A percentile compares a stretch with the other conserved stretches of the same genome.
Evolutionary conservation across 2,888 invertebrate species (phyloP).

Genomic region (Rhagium mordax): DNA sequence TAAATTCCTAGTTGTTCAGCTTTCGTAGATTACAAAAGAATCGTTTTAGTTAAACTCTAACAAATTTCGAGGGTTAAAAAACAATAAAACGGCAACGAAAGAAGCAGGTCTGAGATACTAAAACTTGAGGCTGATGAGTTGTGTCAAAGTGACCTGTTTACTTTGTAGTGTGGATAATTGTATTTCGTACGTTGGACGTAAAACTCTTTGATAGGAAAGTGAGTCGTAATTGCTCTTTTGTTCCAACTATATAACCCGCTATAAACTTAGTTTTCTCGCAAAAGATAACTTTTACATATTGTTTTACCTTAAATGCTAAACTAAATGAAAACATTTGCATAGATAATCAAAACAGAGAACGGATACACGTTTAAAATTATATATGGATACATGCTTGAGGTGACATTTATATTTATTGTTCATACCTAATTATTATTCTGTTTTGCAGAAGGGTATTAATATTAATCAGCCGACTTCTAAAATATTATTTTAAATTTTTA

Average conservation of each 20-base stretch:
- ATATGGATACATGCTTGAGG: too few species aligned
- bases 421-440: too few species aligned
- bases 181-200: constrained; percentile 58
- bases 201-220: constrained; percentile 58
- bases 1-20: constrained; percentile 25
- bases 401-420: too few species aligned
- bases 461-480: too few species aligned
- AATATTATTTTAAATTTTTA: too few species aligned
- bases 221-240: constrained; percentile 57
- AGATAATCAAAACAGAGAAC: constrained; percentile 21
- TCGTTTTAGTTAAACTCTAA: constrained; percentile 45
- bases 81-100: constrained; percentile 48
- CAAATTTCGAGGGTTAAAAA: constrained; percentile 51
- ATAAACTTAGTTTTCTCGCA: constrained; percentile 38
- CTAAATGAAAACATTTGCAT: constrained; percentile 48
- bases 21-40: constrained; percentile 39
- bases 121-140: constrained; percentile 49
- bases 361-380: too few species aligned
- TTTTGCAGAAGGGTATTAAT: too few species aligned
- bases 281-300: constrained; percentile 42
- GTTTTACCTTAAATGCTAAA: constrained; percentile 38
- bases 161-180: constrained; percentile 62
- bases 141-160: constrained; percentile 58
- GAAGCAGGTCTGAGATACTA: constrained; percentile 42
- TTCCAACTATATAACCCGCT: constrained; percentile 45